A percentile compares a stretch with the other conserved stretches of the same genome.
phyloP scores from a whole-genome alignment of 2,113 vertebrate genomes.

The Cairina moschata region DNA sequence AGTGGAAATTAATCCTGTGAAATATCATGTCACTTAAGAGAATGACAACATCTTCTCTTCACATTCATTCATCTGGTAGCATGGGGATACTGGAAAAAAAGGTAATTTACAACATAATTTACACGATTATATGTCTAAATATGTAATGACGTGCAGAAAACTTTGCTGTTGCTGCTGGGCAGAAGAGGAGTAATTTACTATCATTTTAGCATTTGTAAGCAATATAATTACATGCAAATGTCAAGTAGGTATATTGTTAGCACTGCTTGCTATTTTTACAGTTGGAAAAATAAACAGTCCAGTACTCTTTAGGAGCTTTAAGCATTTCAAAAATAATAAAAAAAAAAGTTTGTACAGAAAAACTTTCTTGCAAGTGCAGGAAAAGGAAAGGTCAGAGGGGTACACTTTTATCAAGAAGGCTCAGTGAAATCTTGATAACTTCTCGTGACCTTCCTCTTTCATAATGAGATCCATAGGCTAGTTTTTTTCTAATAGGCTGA shows the following conservation, averaged over 20 bases:
- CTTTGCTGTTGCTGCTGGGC: background rate
- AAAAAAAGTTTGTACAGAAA: background rate
- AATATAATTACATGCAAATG: background rate
- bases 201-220: background rate
- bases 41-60: constrained; percentile 19
- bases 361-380: background rate
- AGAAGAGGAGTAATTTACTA: background rate
- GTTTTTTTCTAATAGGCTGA: background rate
- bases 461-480: background rate
- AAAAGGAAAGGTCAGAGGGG: background rate
- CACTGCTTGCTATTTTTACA: background rate
- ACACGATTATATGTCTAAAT: background rate
- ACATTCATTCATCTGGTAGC: constrained; percentile 15
- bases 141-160: background rate
- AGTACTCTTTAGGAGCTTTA: background rate
- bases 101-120: background rate
- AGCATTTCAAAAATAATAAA: background rate
- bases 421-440: background rate
- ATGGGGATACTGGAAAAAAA: constrained; percentile 31
- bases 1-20: constrained; percentile 1
- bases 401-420: background rate
- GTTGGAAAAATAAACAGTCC: background rate
- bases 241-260: background rate
- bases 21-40: background rate
- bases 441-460: constrained; percentile 4